Percentiles rank a stretch among this genome's conserved stretches.
phyloP scores from a whole-genome alignment of 1,140 invertebrate genomes.

The Rhizoglyphus robini region DNA sequence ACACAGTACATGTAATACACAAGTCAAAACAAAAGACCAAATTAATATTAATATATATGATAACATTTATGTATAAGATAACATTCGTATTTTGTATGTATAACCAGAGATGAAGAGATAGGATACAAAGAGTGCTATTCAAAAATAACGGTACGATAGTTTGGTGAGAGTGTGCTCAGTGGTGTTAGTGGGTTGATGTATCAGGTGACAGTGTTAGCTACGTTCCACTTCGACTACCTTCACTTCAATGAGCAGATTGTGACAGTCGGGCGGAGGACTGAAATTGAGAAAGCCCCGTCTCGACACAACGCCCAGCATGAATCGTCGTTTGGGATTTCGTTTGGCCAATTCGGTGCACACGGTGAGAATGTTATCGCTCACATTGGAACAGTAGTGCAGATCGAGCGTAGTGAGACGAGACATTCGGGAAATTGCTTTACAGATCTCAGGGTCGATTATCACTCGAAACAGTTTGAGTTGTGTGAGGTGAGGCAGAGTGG shows the following conservation, averaged over 20 bases:
- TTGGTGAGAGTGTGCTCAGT: too few relatives aligned
- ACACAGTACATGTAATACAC: too few relatives aligned
- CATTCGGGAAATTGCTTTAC: conserved; percentile 10
- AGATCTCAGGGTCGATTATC: conserved; percentile 17
- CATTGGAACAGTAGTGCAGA: conserved; percentile 19
- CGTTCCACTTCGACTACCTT: conserved; percentile 14
- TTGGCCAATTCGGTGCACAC: conserved; percentile 9
- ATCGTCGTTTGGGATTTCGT: neutral
- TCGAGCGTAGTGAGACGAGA: neutral
- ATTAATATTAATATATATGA: too few relatives aligned
- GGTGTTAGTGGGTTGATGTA: too few relatives aligned
- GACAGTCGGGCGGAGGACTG: neutral
- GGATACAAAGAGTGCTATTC: too few relatives aligned
- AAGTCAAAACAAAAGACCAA: too few relatives aligned
- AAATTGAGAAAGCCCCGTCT: conserved; percentile 3
- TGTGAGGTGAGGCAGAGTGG: neutral
- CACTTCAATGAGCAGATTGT: conserved; percentile 16
- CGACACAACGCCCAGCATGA: neutral
- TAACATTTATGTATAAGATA: too few relatives aligned
- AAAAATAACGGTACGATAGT: too few relatives aligned
- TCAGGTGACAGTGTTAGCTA: too few relatives aligned
- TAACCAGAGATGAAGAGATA: too few relatives aligned
- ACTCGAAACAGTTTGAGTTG: conserved; percentile 16
- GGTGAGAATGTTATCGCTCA: conserved; percentile 6
- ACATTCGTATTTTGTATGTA: too few relatives aligned